Evolutionary conservation across 2,113 vertebrate genomes (phyloP).

Genomic region (Chlamydotis undulata): DNA sequence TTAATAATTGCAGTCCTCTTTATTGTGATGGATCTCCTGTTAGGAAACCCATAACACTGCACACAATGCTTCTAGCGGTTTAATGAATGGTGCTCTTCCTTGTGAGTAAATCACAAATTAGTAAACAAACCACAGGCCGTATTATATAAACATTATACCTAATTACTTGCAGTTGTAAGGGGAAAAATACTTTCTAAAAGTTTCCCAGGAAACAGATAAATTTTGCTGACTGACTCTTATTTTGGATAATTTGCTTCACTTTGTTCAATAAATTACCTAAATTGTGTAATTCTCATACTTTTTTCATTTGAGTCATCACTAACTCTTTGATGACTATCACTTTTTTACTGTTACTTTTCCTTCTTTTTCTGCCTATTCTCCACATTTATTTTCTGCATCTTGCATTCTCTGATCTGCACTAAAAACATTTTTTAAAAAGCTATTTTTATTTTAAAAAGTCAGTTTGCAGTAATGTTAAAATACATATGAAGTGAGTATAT

Average conservation of each 20-base stretch:
- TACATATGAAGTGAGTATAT: not conserved
- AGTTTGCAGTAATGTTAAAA: not conserved
- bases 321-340: not conserved
- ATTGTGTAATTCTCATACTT: not conserved
- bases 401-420: not conserved
- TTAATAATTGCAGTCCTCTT: conserved; percentile 6
- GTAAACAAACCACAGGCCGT: not conserved
- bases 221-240: not conserved
- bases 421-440: not conserved
- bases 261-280: not conserved
- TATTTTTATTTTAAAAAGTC: not conserved
- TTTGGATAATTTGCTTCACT: not conserved
- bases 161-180: not conserved
- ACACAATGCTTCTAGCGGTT: not conserved
- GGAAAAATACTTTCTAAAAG: not conserved
- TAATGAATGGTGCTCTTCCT: not conserved
- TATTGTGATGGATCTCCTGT: conserved; percentile 10
- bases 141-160: not conserved
- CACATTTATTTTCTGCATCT: not conserved
- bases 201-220: not conserved
- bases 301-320: not conserved
- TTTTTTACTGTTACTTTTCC: not conserved
- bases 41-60: not conserved
- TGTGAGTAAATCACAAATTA: conserved; percentile 15
- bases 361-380: not conserved